A percentile compares a stretch with the other conserved stretches of the same genome.
These are phyloP conservation scores for Orycteropus afer DNA, from an alignment of 2,113 vertebrate species.

Conservation along the genomic window DNA sequence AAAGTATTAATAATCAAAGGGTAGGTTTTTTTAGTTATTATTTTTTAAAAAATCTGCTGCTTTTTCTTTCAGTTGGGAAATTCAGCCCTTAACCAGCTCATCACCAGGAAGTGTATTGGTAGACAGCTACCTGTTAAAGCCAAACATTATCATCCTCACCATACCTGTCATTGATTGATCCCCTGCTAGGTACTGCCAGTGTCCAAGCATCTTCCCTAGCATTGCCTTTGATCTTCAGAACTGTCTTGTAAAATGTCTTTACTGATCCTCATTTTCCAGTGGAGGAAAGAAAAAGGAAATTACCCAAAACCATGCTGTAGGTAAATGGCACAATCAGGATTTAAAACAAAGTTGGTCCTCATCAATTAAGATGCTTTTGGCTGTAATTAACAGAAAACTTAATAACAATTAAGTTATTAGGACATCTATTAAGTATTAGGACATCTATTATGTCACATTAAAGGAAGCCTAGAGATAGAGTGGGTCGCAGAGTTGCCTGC, in stretches of 20 bases:
- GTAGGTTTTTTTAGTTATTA: neutral
- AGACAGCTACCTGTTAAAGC: neutral
- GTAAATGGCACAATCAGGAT: neutral
- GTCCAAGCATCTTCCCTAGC: neutral
- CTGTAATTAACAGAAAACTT: neutral
- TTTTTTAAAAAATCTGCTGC: slow-evolving; percentile 14
- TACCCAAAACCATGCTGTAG: neutral
- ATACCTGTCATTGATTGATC: neutral
- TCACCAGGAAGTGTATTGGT: neutral
- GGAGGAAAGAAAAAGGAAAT: neutral
- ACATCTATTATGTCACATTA: neutral
- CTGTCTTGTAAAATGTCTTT: neutral
- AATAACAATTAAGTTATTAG: neutral
- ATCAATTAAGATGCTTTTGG: neutral
- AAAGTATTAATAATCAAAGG: slow-evolving; percentile 35
- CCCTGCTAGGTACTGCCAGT: neutral
- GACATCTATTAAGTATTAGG: neutral
- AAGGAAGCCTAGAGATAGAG: neutral
- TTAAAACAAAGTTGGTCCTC: neutral
- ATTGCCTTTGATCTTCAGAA: neutral
- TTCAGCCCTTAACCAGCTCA: neutral
- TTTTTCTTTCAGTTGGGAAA: slow-evolving; percentile 28
- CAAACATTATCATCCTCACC: neutral
- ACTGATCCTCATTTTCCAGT: slow-evolving; percentile 27
- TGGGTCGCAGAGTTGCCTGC: neutral